These are phyloP conservation scores for Procambarus clarkii DNA, from an alignment of 1,140 invertebrate species.

Conservation along the genomic window DNA sequence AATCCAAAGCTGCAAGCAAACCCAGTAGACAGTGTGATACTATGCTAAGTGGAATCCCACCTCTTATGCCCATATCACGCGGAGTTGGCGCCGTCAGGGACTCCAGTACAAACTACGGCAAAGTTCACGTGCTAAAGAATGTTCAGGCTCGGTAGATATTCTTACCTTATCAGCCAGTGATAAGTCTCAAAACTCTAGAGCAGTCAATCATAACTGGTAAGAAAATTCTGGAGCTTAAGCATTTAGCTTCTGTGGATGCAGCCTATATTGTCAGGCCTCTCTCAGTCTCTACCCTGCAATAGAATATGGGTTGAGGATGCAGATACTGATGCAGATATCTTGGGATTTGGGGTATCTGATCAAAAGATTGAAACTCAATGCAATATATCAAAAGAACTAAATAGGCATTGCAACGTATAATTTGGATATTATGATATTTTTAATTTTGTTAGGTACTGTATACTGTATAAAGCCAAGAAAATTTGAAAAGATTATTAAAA, in stretches of 20 bases:
- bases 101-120: conserved; percentile 68
- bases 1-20: conserved; percentile 64
- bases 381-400: conserved; percentile 16
- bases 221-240: conserved; percentile 41
- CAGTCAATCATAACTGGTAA: conserved; percentile 51
- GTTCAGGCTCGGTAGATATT: conserved; percentile 41
- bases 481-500: conserved; percentile 14
- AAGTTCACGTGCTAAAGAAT: conserved; percentile 40
- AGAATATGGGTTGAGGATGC: conserved; percentile 36
- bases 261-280: conserved; percentile 64
- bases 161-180: conserved; percentile 19
- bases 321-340: conserved; percentile 52
- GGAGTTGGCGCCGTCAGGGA: conserved; percentile 68
- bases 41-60: conserved; percentile 70
- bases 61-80: conserved; percentile 69
- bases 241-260: conserved; percentile 37
- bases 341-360: conserved; percentile 42
- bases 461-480: not conserved
- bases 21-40: conserved; percentile 69
- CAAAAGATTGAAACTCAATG: conserved; percentile 18
- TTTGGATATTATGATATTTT: conserved; percentile 11
- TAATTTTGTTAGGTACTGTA: not conserved
- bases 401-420: not conserved
- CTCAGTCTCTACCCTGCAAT: conserved; percentile 63
- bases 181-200: conserved; percentile 29